These are phyloP conservation scores for Tenthredo amoena DNA, from an alignment of 2,888 invertebrate genomes.

Conservation along the genomic window DNA sequence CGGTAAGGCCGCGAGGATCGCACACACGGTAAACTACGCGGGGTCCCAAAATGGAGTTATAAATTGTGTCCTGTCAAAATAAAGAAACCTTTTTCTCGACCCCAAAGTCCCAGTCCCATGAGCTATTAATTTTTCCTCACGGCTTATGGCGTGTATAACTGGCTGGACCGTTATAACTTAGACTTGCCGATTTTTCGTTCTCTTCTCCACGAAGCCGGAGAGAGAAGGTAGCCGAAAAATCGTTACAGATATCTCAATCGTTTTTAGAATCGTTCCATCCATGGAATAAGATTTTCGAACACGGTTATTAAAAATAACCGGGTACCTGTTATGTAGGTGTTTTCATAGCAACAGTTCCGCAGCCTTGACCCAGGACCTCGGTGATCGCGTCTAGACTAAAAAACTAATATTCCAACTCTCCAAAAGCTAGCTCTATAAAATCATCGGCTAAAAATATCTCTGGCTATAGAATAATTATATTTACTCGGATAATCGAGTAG, in stretches of 20 bases:
- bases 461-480: background rate
- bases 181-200: conserved; percentile 3
- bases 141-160: background rate
- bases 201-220: background rate
- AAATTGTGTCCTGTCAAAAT: conserved; percentile 68
- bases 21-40: background rate
- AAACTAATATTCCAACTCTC: conserved; percentile 1
- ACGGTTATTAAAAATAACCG: background rate
- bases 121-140: conserved; percentile 35
- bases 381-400: conserved; percentile 34
- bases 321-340: conserved; percentile 2
- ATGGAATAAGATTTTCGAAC: background rate
- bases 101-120: background rate
- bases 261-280: no score
- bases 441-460: conserved; percentile 41
- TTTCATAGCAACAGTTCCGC: background rate
- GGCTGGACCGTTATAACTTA: conserved; percentile 38
- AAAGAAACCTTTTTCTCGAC: conserved; percentile 59
- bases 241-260: background rate
- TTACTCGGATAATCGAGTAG: background rate
- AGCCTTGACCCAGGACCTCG: conserved; percentile 36
- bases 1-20: background rate
- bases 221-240: no score
- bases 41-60: conserved; percentile 58
- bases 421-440: background rate